phyloP scores from a whole-genome alignment of 2,888 invertebrate genomes.

The Leucania comma region DNA sequence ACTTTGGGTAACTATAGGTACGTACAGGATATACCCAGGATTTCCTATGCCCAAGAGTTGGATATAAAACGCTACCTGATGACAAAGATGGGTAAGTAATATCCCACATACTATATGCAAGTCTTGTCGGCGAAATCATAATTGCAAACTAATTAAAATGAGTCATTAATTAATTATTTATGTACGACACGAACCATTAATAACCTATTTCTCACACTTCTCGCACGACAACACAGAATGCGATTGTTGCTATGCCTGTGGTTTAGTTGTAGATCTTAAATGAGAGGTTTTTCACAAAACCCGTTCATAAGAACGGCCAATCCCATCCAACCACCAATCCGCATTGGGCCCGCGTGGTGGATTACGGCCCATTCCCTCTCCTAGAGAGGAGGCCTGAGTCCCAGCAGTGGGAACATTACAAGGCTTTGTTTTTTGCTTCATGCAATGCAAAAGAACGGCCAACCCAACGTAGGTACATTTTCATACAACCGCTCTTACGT shows the following conservation, averaged over 20 bases:
- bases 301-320: too few relatives aligned
- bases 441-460: too few relatives aligned
- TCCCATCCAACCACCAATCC: too few relatives aligned
- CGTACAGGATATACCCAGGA: neutral
- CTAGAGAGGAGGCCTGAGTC: too few relatives aligned
- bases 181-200: slow-evolving; percentile 35
- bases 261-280: neutral
- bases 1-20: neutral
- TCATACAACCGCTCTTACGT: too few relatives aligned
- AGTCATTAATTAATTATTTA: slow-evolving; percentile 47
- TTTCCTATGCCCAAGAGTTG: neutral
- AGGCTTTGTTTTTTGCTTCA: too few relatives aligned
- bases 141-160: slow-evolving; percentile 51
- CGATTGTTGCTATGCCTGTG: slow-evolving; percentile 46
- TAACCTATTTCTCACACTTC: slow-evolving; percentile 56
- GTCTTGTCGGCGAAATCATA: slow-evolving; percentile 25
- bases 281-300: too few relatives aligned
- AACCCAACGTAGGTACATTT: too few relatives aligned
- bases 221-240: slow-evolving; percentile 29
- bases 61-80: neutral
- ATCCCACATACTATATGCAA: slow-evolving; percentile 22
- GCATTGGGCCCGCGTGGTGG: too few relatives aligned
- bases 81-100: slow-evolving; percentile 3
- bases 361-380: too few relatives aligned
- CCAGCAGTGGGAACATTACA: too few relatives aligned